Percentiles rank a stretch among this genome's conserved stretches.
These are phyloP conservation scores for Premnoplex brunnescens DNA, from an alignment of 2,797 vertebrate genomes.

Conservation along the genomic window DNA sequence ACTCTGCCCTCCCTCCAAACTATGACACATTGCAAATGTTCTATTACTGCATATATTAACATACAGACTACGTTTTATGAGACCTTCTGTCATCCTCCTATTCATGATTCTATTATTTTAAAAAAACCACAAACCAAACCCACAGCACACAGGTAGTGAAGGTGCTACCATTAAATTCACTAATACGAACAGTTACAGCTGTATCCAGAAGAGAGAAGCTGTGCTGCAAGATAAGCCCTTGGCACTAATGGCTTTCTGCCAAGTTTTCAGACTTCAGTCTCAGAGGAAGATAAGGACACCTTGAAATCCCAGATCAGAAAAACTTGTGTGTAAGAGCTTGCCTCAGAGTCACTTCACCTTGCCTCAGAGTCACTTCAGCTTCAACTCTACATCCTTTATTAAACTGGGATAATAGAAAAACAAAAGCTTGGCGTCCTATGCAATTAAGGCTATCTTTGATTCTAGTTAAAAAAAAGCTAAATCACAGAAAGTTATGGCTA, in stretches of 20 bases:
- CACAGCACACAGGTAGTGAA: not conserved
- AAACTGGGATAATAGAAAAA: not conserved
- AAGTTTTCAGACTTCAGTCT: not conserved
- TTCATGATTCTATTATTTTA: not conserved
- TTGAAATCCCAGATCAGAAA: conserved; percentile 20
- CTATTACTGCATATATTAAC: not conserved
- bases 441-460: not conserved
- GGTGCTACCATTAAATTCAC: not conserved
- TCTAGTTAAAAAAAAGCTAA: not conserved
- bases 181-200: not conserved
- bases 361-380: not conserved
- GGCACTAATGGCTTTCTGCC: not conserved
- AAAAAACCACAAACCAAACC: not conserved
- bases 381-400: not conserved
- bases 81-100: not conserved
- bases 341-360: not conserved
- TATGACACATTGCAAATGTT: not conserved
- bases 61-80: not conserved
- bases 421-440: not conserved
- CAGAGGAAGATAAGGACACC: conserved; percentile 8
- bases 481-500: not conserved
- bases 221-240: not conserved
- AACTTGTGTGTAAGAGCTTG: not conserved
- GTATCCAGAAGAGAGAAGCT: not conserved
- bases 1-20: not conserved